These are phyloP conservation scores for Ianthella basta DNA, from an alignment of 37 sponge, comb jelly and placozoan species.

Conservation along the genomic window DNA sequence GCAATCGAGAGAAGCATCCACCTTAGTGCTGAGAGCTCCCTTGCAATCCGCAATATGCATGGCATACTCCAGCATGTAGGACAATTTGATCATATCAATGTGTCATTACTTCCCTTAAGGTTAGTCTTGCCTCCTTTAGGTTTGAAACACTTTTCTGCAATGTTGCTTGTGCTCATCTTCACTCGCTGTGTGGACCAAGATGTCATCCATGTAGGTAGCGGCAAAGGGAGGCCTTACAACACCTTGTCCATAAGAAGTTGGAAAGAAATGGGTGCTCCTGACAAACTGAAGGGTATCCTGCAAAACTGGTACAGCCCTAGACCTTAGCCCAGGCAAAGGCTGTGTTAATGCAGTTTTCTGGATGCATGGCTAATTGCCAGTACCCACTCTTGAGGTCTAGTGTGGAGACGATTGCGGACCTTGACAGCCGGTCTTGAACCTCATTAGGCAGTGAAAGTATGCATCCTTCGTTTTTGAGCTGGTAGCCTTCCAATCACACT, in stretches of 20 bases:
- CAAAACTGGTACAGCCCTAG: conserved; percentile 18
- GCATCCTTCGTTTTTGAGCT: conserved; percentile 70
- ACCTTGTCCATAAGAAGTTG: conserved; percentile 33
- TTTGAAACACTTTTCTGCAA: conserved; percentile 22
- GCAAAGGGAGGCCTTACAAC: conserved; percentile 15
- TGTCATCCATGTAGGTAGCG: conserved; percentile 29
- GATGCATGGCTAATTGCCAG: conserved; percentile 64
- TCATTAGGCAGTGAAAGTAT: conserved; percentile 71
- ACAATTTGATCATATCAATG: not conserved
- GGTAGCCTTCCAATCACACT: conserved; percentile 64
- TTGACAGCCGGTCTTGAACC: conserved; percentile 61
- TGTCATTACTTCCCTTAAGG: conserved; percentile 20
- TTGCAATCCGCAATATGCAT: not conserved
- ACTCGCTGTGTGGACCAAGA: conserved; percentile 1
- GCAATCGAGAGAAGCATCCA: not conserved
- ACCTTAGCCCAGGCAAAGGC: conserved; percentile 42
- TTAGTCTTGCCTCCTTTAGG: not conserved
- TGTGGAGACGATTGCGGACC: conserved; percentile 50
- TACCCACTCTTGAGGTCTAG: conserved; percentile 68
- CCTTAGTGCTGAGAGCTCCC: not conserved
- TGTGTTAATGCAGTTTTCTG: conserved; percentile 43
- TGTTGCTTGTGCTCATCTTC: not conserved
- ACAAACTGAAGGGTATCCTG: conserved; percentile 25
- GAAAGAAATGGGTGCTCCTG: conserved; percentile 28
- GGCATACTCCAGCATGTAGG: not conserved